A percentile compares a stretch with the other conserved stretches of the same genome.
phyloP scores from a whole-genome alignment of 1,140 invertebrate genomes.

The Drosophila arizonae region DNA sequence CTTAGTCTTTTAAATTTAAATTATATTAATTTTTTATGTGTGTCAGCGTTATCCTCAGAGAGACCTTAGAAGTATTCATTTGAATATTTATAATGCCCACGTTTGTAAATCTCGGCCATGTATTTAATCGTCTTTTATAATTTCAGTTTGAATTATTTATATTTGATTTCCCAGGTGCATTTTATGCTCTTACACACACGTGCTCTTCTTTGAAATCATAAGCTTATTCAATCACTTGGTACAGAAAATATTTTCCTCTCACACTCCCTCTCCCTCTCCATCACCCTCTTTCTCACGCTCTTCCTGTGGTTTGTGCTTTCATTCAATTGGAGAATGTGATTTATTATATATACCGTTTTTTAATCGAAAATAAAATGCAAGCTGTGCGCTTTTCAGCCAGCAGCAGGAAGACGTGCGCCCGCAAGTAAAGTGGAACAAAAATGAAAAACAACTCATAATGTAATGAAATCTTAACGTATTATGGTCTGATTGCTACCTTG shows the following conservation, averaged over 20 bases:
- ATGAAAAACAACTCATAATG: constrained; percentile 59
- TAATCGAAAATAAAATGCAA: constrained; percentile 21
- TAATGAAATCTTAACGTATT: constrained; percentile 71
- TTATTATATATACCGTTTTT: not conserved
- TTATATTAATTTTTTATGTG: no score
- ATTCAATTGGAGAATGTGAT: not conserved
- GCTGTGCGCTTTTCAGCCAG: constrained; percentile 3
- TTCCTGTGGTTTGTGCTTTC: not conserved
- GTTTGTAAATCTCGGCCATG: no score
- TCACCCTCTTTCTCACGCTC: no score
- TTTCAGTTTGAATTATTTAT: not conserved
- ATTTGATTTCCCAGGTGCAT: not conserved
- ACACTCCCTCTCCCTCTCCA: no score
- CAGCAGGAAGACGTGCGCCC: constrained; percentile 11
- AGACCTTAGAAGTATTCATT: no score
- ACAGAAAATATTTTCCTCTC: not conserved
- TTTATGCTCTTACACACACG: not conserved
- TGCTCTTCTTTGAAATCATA: not conserved
- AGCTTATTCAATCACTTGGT: not conserved
- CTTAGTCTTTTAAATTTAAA: no score
- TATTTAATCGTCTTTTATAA: not conserved
- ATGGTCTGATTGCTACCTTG: constrained; percentile 58
- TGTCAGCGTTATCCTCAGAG: no score
- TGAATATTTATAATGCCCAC: no score
- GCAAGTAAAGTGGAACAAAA: constrained; percentile 8